A percentile compares a stretch with the other conserved stretches of the same genome.
Conservation (phyloP, 2,797 vertebrate genomes). For the Leuciscus waleckii region DNA sequence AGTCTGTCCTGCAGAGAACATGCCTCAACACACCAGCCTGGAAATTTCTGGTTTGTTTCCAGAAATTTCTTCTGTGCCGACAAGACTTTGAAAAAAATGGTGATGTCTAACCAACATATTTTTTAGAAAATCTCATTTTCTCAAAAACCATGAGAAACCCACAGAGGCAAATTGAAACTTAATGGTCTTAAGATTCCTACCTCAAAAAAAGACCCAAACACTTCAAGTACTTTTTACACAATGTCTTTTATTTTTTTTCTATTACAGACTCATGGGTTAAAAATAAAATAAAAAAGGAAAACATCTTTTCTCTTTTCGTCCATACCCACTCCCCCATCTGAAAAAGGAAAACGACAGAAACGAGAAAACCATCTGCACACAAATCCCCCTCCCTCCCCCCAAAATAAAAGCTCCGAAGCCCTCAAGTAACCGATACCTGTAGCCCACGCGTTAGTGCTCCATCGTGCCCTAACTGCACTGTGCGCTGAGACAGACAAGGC, state of each 20-base stretch:
- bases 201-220: slow-evolving; percentile 52
- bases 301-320: slow-evolving; percentile 63
- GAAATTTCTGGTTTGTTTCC: too few relatives aligned
- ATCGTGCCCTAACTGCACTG: slow-evolving; percentile 78
- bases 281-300: slow-evolving; percentile 84
- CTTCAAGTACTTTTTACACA: slow-evolving; percentile 79
- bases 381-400: slow-evolving; percentile 61
- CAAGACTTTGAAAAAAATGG: not conserved
- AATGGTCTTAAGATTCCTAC: not conserved
- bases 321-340: slow-evolving; percentile 72
- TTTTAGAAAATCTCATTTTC: not conserved
- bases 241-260: slow-evolving; percentile 82
- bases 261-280: slow-evolving; percentile 88
- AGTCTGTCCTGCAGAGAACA: too few relatives aligned
- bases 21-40: too few relatives aligned
- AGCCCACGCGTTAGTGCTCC: slow-evolving; percentile 69
- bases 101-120: not conserved
- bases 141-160: not conserved
- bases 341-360: slow-evolving; percentile 59
- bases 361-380: slow-evolving; percentile 66
- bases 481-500: slow-evolving; percentile 71
- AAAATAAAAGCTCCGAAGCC: slow-evolving; percentile 74
- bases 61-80: too few relatives aligned
- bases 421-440: slow-evolving; percentile 72
- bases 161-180: not conserved